Conservation (phyloP, 2,888 invertebrate species). For the Agrilus biguttatus region DNA sequence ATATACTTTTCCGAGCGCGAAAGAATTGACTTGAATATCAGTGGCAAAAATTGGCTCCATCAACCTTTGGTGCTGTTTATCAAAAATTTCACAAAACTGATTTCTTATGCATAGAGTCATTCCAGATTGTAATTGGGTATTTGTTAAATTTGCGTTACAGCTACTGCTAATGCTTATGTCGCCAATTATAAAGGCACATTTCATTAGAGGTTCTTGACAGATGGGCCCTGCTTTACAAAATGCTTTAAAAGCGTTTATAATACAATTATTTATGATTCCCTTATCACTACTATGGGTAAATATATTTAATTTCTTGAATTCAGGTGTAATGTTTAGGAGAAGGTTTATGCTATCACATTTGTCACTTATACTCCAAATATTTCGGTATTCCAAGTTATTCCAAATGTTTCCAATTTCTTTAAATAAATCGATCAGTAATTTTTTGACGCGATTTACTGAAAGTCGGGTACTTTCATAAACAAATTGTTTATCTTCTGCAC, state of each 20-base stretch:
- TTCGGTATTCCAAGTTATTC: conserved; percentile 18
- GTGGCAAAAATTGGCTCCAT: conserved; percentile 81
- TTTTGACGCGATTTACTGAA: conserved; percentile 26
- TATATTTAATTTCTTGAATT: conserved; percentile 45
- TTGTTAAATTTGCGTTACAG: conserved; percentile 17
- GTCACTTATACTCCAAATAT: conserved; percentile 89
- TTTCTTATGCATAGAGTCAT: conserved; percentile 26
- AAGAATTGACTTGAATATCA: conserved; percentile 26
- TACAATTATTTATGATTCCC: conserved; percentile 58
- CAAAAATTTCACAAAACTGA: conserved; percentile 76
- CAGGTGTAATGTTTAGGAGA: conserved; percentile 63
- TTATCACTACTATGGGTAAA: conserved; percentile 30
- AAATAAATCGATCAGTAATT: conserved; percentile 45
- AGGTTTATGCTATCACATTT: conserved; percentile 80
- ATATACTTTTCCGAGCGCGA: conserved; percentile 14
- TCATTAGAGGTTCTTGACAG: conserved; percentile 95
- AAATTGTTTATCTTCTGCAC: conserved; percentile 17
- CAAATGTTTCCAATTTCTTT: conserved; percentile 40
- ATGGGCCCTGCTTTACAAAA: conserved; percentile 78
- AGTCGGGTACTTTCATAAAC: conserved; percentile 4
- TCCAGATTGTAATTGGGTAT: conserved; percentile 6
- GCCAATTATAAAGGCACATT: conserved; percentile 72
- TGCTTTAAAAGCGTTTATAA: conserved; percentile 76
- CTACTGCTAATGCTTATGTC: conserved; percentile 1
- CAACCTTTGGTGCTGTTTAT: conserved; percentile 75